These are phyloP conservation scores for Melitaea cinxia DNA, from an alignment of 1,140 invertebrate species.

Conservation along the genomic window DNA sequence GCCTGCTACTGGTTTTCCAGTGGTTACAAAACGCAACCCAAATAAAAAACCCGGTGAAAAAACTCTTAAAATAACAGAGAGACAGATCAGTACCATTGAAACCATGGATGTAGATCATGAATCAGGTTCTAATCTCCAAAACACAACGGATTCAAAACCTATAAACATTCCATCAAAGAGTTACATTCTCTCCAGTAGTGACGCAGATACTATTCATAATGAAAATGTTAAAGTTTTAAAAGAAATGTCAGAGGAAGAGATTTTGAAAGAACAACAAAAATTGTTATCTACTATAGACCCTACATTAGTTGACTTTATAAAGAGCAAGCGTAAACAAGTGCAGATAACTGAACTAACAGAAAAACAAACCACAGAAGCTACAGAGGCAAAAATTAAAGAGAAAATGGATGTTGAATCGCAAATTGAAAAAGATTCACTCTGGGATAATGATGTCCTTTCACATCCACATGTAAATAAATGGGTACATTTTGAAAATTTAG, in stretches of 20 bases:
- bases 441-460: conserved; percentile 83
- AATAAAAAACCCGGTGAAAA: conserved; percentile 39
- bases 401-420: conserved; percentile 34
- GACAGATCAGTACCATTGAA: conserved; percentile 40
- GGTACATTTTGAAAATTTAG: conserved; percentile 91
- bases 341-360: background rate
- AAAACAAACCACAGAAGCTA: conserved; percentile 17
- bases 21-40: conserved; percentile 49
- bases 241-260: conserved; percentile 88
- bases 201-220: conserved; percentile 86
- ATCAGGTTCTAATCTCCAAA: conserved; percentile 15
- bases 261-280: conserved; percentile 87
- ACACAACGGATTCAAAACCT: conserved; percentile 10
- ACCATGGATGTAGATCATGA: conserved; percentile 65
- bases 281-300: conserved; percentile 86
- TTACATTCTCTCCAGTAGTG: conserved; percentile 80
- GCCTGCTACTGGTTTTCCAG: conserved; percentile 61
- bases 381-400: conserved; percentile 43
- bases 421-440: conserved; percentile 60
- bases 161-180: conserved; percentile 72
- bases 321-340: conserved; percentile 80
- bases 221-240: conserved; percentile 87
- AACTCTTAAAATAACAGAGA: conserved; percentile 50
- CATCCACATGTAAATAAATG: conserved; percentile 86
- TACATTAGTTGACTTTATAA: conserved; percentile 85